phyloP scores from a whole-genome alignment of 1,140 invertebrate species.

The Coenobita brevimanus region DNA sequence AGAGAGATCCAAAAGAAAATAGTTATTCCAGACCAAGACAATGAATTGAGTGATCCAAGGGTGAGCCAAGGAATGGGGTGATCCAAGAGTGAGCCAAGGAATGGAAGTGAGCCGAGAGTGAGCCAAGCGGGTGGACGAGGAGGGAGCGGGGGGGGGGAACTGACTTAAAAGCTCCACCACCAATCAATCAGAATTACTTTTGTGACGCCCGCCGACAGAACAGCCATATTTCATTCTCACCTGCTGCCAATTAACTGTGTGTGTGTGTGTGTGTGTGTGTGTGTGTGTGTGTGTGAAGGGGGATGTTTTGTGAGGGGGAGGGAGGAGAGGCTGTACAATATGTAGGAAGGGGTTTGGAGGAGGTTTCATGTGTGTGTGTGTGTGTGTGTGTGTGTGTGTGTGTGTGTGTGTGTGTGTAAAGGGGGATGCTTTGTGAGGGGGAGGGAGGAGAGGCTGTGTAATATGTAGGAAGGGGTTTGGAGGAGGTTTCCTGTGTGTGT shows the following conservation, averaged over 20 bases:
- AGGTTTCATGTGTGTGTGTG: background rate
- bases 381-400: background rate
- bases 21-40: too few relatives aligned
- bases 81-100: too few relatives aligned
- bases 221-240: slow-evolving; percentile 45
- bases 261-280: slow-evolving; percentile 18
- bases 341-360: too few relatives aligned
- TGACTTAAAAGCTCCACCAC: slow-evolving; percentile 44
- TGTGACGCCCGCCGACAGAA: slow-evolving; percentile 34
- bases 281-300: background rate
- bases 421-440: background rate
- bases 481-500: too few relatives aligned
- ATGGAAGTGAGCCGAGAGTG: background rate
- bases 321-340: too few relatives aligned
- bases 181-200: slow-evolving; percentile 50
- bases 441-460: too few relatives aligned
- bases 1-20: too few relatives aligned
- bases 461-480: too few relatives aligned
- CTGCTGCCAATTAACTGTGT: slow-evolving; percentile 23
- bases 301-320: too few relatives aligned
- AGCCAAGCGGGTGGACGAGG: background rate
- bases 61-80: too few relatives aligned
- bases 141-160: slow-evolving; percentile 26
- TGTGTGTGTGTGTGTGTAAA: background rate
- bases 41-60: too few relatives aligned